phyloP scores from a whole-genome alignment of 2,113 vertebrate genomes.

The Myotis brandtii region DNA sequence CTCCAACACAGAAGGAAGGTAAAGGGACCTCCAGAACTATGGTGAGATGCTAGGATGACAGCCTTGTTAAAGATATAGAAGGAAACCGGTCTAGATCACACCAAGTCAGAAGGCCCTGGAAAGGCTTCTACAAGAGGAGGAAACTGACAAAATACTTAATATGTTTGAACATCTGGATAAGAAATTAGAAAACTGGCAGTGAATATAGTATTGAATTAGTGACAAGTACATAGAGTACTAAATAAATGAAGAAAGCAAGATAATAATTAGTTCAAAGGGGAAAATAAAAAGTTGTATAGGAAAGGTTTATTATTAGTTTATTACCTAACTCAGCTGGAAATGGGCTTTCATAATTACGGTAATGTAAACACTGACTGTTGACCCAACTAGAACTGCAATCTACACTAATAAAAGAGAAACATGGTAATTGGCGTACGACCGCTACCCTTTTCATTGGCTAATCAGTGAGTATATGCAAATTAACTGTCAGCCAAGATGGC shows the following conservation, averaged over 20 bases:
- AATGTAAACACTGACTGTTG: neutral
- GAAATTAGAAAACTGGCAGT: neutral
- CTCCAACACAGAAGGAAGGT: neutral
- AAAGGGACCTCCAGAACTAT: neutral
- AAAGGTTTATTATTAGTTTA: neutral
- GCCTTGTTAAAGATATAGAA: neutral
- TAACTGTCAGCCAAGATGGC: too few relatives aligned
- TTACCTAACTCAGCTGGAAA: neutral
- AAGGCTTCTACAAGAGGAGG: neutral
- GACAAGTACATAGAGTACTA: neutral
- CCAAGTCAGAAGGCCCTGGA: neutral
- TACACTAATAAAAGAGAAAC: too few relatives aligned
- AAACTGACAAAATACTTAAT: neutral
- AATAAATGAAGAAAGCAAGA: neutral
- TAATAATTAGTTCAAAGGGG: neutral
- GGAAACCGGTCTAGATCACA: neutral
- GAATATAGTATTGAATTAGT: neutral
- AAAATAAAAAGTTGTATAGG: conserved; percentile 15
- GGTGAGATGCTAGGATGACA: neutral
- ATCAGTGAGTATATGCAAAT: too few relatives aligned
- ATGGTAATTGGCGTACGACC: too few relatives aligned
- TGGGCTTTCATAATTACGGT: neutral
- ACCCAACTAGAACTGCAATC: neutral
- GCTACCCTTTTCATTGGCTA: too few relatives aligned
- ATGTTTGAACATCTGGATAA: neutral